Evolutionary conservation across 2,888 invertebrate genomes (phyloP).

Genomic region (Tetropium fuscum): DNA sequence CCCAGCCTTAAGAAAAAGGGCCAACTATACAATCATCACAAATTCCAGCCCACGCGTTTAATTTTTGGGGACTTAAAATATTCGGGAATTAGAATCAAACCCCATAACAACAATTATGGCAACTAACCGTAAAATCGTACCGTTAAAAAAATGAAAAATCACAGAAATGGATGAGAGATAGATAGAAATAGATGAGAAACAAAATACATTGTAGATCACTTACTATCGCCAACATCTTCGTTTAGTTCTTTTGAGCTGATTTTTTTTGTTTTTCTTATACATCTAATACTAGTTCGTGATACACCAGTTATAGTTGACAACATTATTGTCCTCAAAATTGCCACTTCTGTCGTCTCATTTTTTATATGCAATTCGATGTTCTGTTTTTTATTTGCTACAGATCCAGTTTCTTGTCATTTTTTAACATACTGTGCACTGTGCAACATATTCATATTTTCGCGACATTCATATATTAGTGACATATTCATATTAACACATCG

Average conservation of each 20-base stretch:
- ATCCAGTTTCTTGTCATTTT: too few relatives aligned
- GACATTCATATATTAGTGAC: too few relatives aligned
- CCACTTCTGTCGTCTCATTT: not conserved
- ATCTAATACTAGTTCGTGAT: too few relatives aligned
- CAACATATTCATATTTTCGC: too few relatives aligned
- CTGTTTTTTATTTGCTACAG: too few relatives aligned
- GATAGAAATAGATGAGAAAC: too few relatives aligned
- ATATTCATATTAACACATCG: too few relatives aligned
- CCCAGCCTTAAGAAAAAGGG: too few relatives aligned
- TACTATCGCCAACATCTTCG: not conserved
- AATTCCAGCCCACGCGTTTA: not conserved
- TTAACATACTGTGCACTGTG: too few relatives aligned
- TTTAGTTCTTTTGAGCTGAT: not conserved
- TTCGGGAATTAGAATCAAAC: not conserved
- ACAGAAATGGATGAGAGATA: not conserved
- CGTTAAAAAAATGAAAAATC: not conserved
- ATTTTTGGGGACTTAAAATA: not conserved
- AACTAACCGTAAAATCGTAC: not conserved
- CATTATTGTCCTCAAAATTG: not conserved
- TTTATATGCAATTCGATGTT: not conserved
- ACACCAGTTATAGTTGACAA: not conserved
- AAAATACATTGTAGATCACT: not conserved
- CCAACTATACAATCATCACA: too few relatives aligned
- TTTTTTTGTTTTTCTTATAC: too few relatives aligned
- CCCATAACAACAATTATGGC: not conserved